phyloP scores from a whole-genome alignment of 1,140 invertebrate species.

The Euura saliciscinereae region DNA sequence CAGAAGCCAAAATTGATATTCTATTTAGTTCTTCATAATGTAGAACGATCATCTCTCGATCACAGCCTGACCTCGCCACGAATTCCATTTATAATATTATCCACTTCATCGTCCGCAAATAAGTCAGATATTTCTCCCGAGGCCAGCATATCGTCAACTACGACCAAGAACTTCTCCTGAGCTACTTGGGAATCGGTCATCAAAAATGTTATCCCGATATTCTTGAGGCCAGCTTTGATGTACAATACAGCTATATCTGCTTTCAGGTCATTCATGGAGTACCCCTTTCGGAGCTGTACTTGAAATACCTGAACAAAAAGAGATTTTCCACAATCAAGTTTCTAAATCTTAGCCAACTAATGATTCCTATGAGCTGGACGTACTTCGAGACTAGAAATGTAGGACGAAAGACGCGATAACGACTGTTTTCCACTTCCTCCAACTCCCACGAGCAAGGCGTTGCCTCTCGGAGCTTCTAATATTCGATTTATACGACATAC shows the following conservation, averaged over 20 bases:
- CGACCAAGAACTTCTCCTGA: conserved; percentile 89
- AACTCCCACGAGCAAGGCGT: conserved; percentile 90
- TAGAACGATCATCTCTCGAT: not conserved
- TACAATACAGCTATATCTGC: conserved; percentile 84
- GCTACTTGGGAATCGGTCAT: conserved; percentile 94
- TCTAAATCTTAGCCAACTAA: not conserved
- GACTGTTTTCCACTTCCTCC: conserved; percentile 96
- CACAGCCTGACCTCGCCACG: conserved; percentile 75
- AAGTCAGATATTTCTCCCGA: conserved; percentile 93
- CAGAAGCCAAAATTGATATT: conserved; percentile 19
- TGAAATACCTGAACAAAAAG: conserved; percentile 62
- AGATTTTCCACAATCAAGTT: conserved; percentile 8
- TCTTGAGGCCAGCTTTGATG: conserved; percentile 86
- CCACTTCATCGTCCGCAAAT: conserved; percentile 89
- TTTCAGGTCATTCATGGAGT: conserved; percentile 83
- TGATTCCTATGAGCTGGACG: not conserved
- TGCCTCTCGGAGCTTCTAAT: conserved; percentile 87
- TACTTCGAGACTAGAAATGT: conserved; percentile 87
- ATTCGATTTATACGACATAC: conserved; percentile 93
- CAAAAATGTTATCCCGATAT: conserved; percentile 85
- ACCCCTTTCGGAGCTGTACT: conserved; percentile 88
- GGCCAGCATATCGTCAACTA: conserved; percentile 93
- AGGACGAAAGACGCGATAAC: conserved; percentile 83
- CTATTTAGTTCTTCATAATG: conserved; percentile 3
- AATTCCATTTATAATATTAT: conserved; percentile 83